These are phyloP conservation scores for Physocephala rufipes DNA, from an alignment of 2,888 invertebrate genomes.

Conservation along the genomic window DNA sequence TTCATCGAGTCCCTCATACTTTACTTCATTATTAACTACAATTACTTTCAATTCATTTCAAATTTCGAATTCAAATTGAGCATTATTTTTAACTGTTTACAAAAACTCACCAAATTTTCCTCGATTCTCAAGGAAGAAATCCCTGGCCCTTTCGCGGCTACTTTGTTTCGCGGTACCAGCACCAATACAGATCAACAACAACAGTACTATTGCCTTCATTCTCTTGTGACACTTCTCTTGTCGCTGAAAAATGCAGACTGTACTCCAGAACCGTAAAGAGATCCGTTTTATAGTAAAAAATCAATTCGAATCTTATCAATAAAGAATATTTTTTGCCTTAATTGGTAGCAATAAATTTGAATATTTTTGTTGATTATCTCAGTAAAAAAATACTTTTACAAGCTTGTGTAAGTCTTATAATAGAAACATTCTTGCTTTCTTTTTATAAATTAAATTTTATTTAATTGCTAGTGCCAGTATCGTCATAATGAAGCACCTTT, in stretches of 20 bases:
- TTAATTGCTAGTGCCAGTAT: background rate
- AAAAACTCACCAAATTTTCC: conserved; percentile 29
- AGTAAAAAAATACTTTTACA: background rate
- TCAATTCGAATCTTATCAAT: conserved; percentile 9
- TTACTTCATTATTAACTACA: conserved; percentile 30
- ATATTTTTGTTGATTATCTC: background rate
- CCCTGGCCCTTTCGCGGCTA: background rate
- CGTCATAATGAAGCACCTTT: too few species aligned
- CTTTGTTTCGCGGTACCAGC: background rate
- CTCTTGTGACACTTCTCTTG: background rate
- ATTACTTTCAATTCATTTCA: conserved; percentile 8
- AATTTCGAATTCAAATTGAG: background rate
- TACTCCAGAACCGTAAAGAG: too few species aligned
- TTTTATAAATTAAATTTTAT: background rate
- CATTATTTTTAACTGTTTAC: background rate
- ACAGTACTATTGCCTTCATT: conserved; percentile 16
- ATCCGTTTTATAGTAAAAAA: too few species aligned
- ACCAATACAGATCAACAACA: conserved; percentile 4
- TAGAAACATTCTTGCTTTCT: background rate
- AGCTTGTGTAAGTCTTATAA: background rate
- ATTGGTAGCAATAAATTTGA: background rate
- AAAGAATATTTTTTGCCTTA: conserved; percentile 2
- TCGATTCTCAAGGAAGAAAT: conserved; percentile 13
- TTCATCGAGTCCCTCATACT: background rate
- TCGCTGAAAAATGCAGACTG: background rate